These are phyloP conservation scores for Diarsia rubi DNA, from an alignment of 2,888 invertebrate species.

Conservation along the genomic window DNA sequence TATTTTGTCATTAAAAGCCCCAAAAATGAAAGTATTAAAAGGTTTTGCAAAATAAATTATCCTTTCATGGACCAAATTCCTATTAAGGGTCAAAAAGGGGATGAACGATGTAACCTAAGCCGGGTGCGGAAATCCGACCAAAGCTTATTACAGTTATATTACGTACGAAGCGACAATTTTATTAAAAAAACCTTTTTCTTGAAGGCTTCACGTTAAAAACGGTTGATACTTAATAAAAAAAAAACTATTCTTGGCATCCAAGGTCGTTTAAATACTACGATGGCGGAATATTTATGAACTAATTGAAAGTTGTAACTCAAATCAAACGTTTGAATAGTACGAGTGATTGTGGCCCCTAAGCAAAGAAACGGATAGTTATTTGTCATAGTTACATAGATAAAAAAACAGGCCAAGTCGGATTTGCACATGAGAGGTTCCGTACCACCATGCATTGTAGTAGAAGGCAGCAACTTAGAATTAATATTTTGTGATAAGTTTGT, in stretches of 20 bases:
- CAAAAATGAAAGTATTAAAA: slow-evolving; percentile 2
- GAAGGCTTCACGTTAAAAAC: slow-evolving; percentile 16
- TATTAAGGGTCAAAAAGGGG: slow-evolving; percentile 6
- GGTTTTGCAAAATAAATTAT: slow-evolving; percentile 24
- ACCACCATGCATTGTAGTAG: too few species aligned
- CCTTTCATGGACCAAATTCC: slow-evolving; percentile 12
- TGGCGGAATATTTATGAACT: slow-evolving; percentile 17
- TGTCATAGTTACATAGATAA: not conserved
- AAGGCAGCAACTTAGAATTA: too few species aligned
- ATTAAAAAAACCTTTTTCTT: slow-evolving; percentile 17
- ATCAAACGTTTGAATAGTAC: slow-evolving; percentile 13
- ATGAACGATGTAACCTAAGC: slow-evolving; percentile 4
- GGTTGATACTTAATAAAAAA: slow-evolving; percentile 13
- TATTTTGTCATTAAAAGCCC: not conserved
- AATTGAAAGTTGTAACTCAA: slow-evolving; percentile 26
- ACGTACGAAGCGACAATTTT: slow-evolving; percentile 24
- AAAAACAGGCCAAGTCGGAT: too few species aligned
- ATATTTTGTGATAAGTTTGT: too few species aligned
- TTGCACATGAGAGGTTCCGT: too few species aligned
- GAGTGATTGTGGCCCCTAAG: not conserved
- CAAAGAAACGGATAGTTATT: not conserved
- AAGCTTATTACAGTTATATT: not conserved
- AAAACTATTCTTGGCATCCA: slow-evolving; percentile 18
- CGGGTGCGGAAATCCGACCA: slow-evolving; percentile 49
- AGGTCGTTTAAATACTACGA: slow-evolving; percentile 11